Evolutionary conservation across 2,797 vertebrate genomes (phyloP).

Genomic region (Threskiornis aethiopicus): DNA sequence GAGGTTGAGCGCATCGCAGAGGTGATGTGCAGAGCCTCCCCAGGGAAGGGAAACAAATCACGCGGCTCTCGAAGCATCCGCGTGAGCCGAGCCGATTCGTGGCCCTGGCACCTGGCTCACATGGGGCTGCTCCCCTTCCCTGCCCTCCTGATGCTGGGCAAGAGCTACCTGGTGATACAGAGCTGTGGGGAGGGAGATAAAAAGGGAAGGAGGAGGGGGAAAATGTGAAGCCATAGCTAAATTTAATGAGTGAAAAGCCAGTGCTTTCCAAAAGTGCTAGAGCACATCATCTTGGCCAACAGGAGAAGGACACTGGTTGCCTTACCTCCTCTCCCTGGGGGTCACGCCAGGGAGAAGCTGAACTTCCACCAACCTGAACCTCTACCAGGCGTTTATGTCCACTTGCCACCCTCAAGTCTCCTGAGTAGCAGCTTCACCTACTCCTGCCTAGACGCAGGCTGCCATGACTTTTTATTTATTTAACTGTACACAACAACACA

Average conservation of each 20-base stretch:
- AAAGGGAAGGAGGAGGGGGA: not conserved
- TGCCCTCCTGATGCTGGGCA: rapidly evolving
- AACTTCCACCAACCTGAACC: not conserved
- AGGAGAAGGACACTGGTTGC: rapidly evolving
- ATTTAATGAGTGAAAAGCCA: not conserved
- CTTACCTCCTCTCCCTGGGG: not conserved
- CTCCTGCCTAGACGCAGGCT: not conserved
- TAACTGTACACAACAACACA: not conserved
- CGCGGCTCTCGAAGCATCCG: not conserved
- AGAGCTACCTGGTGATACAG: not conserved
- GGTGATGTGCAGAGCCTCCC: not conserved
- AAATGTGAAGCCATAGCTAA: not conserved
- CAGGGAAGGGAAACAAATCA: not conserved
- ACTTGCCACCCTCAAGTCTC: not conserved
- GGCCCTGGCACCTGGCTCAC: not conserved
- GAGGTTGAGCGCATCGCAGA: not conserved
- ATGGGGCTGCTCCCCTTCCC: not conserved
- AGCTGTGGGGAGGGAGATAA: not conserved
- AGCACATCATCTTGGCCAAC: not conserved
- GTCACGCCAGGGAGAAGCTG: not conserved
- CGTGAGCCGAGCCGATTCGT: not conserved
- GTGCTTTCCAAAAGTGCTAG: not conserved
- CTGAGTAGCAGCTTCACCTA: not conserved
- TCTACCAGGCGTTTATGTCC: not conserved
- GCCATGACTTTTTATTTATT: not conserved